Conservation (phyloP, 2,797 vertebrate genomes). For the Intellagama lesueurii region DNA sequence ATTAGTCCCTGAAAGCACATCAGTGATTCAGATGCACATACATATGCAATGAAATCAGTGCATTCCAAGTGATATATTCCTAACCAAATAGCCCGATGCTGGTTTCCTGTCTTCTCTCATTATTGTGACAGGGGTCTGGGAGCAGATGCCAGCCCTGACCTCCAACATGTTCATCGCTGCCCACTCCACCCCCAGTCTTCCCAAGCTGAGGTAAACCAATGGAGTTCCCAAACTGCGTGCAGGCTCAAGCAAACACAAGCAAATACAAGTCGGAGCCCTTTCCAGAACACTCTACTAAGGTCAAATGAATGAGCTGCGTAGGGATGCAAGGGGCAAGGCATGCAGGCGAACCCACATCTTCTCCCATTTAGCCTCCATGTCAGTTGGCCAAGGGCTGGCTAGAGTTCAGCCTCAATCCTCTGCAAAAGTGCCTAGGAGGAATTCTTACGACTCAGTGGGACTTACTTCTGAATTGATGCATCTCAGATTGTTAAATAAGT, state of each 20-base stretch:
- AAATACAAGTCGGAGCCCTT: no score
- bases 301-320: no score
- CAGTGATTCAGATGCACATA: conserved; percentile 41
- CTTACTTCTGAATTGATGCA: no score
- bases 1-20: conserved; percentile 11
- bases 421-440: no score
- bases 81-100: neutral
- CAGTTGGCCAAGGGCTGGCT: no score
- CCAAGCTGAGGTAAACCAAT: neutral
- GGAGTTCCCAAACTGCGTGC: neutral
- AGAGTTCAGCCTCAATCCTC: no score
- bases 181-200: neutral
- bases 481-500: no score
- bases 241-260: neutral
- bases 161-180: neutral
- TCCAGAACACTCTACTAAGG: no score
- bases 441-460: no score
- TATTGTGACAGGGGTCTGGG: neutral
- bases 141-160: neutral
- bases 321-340: no score
- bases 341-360: no score
- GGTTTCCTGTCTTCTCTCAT: neutral
- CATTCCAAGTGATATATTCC: neutral
- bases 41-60: neutral
- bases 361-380: no score